Percentiles rank a stretch among this genome's conserved stretches.
Conservation (phyloP, 2,888 invertebrate species). For the Osmoderma eremita region DNA sequence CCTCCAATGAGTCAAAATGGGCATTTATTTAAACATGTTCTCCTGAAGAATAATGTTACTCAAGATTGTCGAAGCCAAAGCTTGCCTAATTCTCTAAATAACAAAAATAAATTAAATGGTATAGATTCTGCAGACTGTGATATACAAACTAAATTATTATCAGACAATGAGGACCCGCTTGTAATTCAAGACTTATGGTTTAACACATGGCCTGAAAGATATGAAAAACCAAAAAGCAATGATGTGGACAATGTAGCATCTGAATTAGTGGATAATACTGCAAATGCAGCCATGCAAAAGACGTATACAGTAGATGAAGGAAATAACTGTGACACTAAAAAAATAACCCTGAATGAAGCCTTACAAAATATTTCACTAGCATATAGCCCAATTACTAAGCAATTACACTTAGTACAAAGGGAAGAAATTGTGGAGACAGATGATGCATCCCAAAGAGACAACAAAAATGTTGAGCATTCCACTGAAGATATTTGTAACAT, state of each 20-base stretch:
- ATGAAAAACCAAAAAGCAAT: constrained; percentile 58
- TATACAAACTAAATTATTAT: constrained; percentile 52
- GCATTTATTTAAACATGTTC: constrained; percentile 51
- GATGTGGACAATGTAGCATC: constrained; percentile 48
- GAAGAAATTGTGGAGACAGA: constrained; percentile 47
- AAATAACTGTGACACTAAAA: constrained; percentile 60
- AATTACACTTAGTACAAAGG: constrained; percentile 69
- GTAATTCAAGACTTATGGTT: constrained; percentile 61
- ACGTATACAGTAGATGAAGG: background rate
- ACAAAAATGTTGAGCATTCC: constrained; percentile 30
- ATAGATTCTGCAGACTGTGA: constrained; percentile 54
- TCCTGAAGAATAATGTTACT: constrained; percentile 50
- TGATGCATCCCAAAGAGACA: background rate
- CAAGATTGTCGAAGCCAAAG: constrained; percentile 60
- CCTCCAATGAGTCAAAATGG: constrained; percentile 53
- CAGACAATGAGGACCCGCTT: constrained; percentile 39
- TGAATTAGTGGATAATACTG: constrained; percentile 2
- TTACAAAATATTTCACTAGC: constrained; percentile 78
- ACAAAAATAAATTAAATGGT: constrained; percentile 51
- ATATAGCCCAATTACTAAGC: constrained; percentile 79
- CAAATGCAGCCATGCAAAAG: constrained; percentile 8
- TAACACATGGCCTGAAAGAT: constrained; percentile 67
- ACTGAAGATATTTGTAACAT: constrained; percentile 38
- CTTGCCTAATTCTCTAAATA: constrained; percentile 61
- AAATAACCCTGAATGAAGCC: constrained; percentile 73